These are phyloP conservation scores for Poicephalus meyeri DNA, from an alignment of 2,113 vertebrate species.

Conservation along the genomic window DNA sequence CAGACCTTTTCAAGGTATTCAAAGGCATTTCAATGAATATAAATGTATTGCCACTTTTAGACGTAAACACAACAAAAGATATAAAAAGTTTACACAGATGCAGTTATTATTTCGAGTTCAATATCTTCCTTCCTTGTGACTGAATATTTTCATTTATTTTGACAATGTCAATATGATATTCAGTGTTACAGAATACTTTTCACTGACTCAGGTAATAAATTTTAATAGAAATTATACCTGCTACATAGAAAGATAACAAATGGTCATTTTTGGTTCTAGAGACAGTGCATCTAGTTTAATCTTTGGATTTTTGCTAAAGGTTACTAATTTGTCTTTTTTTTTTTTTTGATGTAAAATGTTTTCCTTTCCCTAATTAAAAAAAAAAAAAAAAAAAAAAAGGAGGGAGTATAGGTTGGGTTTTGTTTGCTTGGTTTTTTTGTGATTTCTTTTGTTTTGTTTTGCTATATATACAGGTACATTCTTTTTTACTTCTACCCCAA, in stretches of 20 bases:
- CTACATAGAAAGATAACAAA: neutral
- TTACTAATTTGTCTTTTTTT: rapidly evolving
- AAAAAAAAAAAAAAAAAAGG: neutral
- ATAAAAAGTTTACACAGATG: neutral
- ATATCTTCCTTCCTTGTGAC: neutral
- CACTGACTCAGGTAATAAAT: neutral
- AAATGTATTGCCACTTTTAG: neutral
- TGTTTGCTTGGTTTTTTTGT: neutral
- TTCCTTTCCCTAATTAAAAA: neutral
- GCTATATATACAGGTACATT: neutral
- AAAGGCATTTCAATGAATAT: neutral
- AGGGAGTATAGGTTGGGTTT: rapidly evolving
- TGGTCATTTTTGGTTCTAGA: neutral
- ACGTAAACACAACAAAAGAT: neutral
- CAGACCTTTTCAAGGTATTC: neutral
- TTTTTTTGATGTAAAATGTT: neutral
- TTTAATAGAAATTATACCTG: neutral
- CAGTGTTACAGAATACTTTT: neutral
- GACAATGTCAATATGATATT: neutral
- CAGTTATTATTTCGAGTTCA: neutral
- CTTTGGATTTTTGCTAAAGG: neutral
- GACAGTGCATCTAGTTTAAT: neutral
- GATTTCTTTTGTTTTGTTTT: rapidly evolving
- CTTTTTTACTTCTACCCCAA: neutral
- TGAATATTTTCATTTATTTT: neutral